A percentile compares a stretch with the other conserved stretches of the same genome.
phyloP scores from a whole-genome alignment of 2,797 vertebrate genomes.

The Microtus agrestis region DNA sequence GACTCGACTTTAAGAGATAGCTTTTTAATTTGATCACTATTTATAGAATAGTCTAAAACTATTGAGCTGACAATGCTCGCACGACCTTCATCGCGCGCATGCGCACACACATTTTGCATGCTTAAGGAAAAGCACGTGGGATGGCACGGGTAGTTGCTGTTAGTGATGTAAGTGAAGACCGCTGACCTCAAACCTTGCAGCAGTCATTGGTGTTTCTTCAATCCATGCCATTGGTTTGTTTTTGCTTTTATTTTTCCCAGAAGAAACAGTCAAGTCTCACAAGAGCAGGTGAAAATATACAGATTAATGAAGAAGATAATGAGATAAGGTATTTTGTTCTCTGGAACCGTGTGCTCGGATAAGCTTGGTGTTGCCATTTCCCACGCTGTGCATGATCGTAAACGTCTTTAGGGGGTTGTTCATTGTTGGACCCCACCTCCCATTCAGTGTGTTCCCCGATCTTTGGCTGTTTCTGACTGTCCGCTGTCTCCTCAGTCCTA shows the following conservation, averaged over 20 bases:
- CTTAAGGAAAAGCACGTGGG: background rate
- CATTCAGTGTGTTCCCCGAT: background rate
- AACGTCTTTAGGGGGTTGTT: background rate
- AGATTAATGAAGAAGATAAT: conserved; percentile 89
- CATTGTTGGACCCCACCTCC: background rate
- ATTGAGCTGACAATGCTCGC: background rate
- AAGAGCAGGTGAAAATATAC: conserved; percentile 85
- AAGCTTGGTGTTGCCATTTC: background rate
- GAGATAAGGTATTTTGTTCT: conserved; percentile 88
- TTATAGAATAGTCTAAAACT: conserved; percentile 55
- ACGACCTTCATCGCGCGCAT: background rate
- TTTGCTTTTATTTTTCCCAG: conserved; percentile 82
- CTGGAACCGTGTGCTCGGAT: conserved; percentile 18
- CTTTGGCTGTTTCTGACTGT: background rate
- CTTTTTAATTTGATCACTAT: conserved; percentile 48
- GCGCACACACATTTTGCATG: background rate
- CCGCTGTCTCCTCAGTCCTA: background rate
- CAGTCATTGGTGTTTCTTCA: background rate
- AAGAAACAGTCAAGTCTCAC: conserved; percentile 87
- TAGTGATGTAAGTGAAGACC: background rate
- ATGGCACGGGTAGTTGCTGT: background rate
- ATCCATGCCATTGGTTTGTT: conserved; percentile 67
- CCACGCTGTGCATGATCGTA: fast-evolving
- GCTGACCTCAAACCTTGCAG: background rate
- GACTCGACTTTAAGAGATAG: conserved; percentile 47